Base-by-base conservation (phyloP, 2,888 invertebrate species). In the Erannis defoliaria region DNA sequence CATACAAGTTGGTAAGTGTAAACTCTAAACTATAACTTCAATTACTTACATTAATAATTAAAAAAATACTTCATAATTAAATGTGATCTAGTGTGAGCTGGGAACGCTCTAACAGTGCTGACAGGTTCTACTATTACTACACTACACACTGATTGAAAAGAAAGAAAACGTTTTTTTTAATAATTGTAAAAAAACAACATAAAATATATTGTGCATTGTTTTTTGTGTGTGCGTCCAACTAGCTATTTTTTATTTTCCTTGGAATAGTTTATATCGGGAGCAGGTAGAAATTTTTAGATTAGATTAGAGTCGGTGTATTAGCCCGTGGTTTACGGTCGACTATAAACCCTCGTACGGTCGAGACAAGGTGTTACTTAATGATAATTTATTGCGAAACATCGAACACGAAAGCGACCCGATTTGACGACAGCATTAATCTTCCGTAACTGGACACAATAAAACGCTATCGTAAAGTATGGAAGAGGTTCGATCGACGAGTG, bases 341-440 rank as follows among this genome's bases (percentile, higher is more conserved):
- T 82, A 84, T 91, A 88, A 90, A 90, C 84, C 76, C 71, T 71
- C 67, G 74, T 76, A 74, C 79, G 78, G 76, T 77, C 78, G 82
- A 81, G 85, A 84, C 85, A 86, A 87, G 85, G 86, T 89, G 90
- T 90, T 90, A 90, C 84, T 90, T 90, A 89, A 90, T 88, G 84
- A 80, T 89, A 90, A 92, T 92, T 90, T 92, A 92, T 90, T 89
- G 90, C 88, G 80, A 81, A 83, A 85, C 85, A 81, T 75, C 75
- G 80, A 78, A 81, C 80, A 80, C 80, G 76, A 78, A 77, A 79
- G 76, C 76, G 74, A 78, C 64, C 74, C 75, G 75, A 81, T 81
- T 86, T 85, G 84, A 86, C 77, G 85, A 88, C 83, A 82, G 67
- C 86, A 90, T 91, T 86, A 89, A 90, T 91, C 88, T 89, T 81